phyloP scores from a whole-genome alignment of 2,797 vertebrate genomes.

The Cossypha dichroa region DNA sequence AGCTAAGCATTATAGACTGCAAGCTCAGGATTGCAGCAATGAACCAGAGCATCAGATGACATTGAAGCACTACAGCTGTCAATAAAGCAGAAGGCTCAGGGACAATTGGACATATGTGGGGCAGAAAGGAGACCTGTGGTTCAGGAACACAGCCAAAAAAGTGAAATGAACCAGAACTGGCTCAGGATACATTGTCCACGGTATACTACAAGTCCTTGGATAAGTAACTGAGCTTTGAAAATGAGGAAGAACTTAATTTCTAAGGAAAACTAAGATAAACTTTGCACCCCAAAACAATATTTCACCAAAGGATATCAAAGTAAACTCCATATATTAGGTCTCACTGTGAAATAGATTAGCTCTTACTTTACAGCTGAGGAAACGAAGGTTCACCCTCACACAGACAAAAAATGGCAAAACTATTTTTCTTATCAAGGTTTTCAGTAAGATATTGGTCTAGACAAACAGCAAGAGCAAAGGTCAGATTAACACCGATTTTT shows the following conservation, averaged over 20 bases:
- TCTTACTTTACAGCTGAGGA: background rate
- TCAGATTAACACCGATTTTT: background rate
- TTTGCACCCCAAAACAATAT: background rate
- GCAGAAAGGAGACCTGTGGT: background rate
- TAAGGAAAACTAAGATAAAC: background rate
- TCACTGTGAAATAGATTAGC: background rate
- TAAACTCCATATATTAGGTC: background rate
- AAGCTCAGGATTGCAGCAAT: background rate
- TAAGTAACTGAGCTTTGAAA: background rate
- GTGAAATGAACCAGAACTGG: background rate
- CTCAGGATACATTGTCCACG: background rate
- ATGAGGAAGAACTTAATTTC: background rate
- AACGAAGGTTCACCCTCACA: background rate
- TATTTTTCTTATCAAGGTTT: constrained; percentile 16
- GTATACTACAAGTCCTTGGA: background rate
- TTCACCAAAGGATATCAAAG: background rate
- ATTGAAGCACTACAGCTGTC: background rate
- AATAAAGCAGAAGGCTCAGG: background rate
- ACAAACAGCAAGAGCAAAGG: constrained; percentile 39
- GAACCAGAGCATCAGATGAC: background rate
- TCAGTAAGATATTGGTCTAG: background rate
- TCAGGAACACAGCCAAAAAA: background rate
- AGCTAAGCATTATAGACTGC: background rate
- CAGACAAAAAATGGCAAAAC: background rate
- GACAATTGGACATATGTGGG: background rate